Evolutionary conservation across 1,140 invertebrate genomes (phyloP), one percentile per base, ranked within the genome.

Genomic region (Diabrotica virgifera): DNA sequence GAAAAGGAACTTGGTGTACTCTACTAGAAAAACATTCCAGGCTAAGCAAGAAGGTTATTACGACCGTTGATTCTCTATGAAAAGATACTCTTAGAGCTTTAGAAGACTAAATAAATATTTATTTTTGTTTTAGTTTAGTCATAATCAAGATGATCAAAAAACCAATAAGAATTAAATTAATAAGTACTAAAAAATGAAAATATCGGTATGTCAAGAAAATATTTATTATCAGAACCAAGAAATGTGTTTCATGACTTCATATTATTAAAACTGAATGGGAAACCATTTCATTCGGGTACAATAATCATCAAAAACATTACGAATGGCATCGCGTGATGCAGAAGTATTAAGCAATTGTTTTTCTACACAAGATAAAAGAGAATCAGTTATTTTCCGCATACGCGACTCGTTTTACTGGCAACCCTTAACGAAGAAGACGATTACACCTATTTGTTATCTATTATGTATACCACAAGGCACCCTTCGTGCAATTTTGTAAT

Each of bases 181-280:
- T 7, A 8, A 4, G n/a, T 24, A 55, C 14, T 55, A 11, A 35
- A 55, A 55, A 24, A 55, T 55, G 53, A 11, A 14, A 36, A 55
- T 35, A 14, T 55, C 9, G 14, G 24, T 0, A 14, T 55, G 51
- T 55, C 24, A 35, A 55, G 24, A 55, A 6, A 36, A 14, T 10
- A 55, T 5, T 5, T 10, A 50, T 10, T 50, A 50, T 10, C 46
- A 12, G 46, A 14, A 9, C 57, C 24, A 24, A 24, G 24, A 24
- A 24, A 24, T 24, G 36, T 36, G 13, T 37, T 59, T n/a, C 11
- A 8, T 59, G 57, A 38, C 37, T 36, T 50, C 36, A 37, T 8
- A 59, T 40, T 59, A 59, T 59, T 59, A 59, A 36, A 59, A 59
- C 11, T 40, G 35, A 10, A 38, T 14, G 57, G 38, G 36, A 36